Percentiles rank a stretch among this genome's conserved stretches.
phyloP scores from a whole-genome alignment of 2,888 invertebrate species.

The Perithous albicinctus region DNA sequence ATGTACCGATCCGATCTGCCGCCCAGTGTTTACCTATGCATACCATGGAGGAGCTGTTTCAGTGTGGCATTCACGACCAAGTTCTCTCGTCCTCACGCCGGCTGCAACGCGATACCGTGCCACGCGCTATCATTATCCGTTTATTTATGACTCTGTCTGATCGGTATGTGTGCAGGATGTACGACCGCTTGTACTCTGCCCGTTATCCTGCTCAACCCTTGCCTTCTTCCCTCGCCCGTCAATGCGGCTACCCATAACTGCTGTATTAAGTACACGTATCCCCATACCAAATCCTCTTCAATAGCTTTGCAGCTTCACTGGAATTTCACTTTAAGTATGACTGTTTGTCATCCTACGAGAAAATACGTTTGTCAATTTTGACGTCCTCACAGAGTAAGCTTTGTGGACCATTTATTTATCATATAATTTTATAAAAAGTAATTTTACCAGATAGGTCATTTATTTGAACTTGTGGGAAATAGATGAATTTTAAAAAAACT shows the following conservation, averaged over 20 bases:
- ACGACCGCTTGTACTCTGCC: constrained; percentile 72
- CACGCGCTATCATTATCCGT: constrained; percentile 79
- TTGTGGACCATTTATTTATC: too few relatives aligned
- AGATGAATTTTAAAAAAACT: too few relatives aligned
- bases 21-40: constrained; percentile 64
- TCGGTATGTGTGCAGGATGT: constrained; percentile 64
- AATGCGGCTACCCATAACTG: neutral
- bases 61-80: constrained; percentile 39
- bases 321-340: too few relatives aligned
- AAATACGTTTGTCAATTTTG: too few relatives aligned
- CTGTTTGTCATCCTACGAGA: too few relatives aligned
- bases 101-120: constrained; percentile 32
- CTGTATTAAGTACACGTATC: constrained; percentile 4
- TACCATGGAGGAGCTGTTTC: constrained; percentile 51
- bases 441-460: too few relatives aligned
- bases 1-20: constrained; percentile 73
- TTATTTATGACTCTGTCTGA: constrained; percentile 76
- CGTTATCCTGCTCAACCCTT: constrained; percentile 66
- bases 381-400: too few relatives aligned
- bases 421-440: too few relatives aligned
- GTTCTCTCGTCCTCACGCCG: constrained; percentile 49
- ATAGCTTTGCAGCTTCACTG: neutral
- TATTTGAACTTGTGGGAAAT: too few relatives aligned
- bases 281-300: neutral
- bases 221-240: neutral